These are phyloP conservation scores for Apaloderma vittatum DNA, from an alignment of 2,113 vertebrate species.

Conservation along the genomic window DNA sequence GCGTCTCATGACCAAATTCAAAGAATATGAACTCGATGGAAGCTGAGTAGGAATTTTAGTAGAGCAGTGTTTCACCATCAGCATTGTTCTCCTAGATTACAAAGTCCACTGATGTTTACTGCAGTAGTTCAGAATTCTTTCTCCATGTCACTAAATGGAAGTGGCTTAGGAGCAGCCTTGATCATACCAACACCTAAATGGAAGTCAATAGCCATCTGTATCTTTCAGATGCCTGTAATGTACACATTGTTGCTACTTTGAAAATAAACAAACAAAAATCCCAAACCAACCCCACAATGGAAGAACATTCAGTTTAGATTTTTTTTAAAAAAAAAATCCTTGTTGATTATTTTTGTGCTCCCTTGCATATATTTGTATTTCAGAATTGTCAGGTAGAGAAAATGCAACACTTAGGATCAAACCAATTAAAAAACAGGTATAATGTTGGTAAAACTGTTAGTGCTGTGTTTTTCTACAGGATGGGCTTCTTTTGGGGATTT, in stretches of 20 bases:
- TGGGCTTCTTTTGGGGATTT: not conserved
- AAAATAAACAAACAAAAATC: not conserved
- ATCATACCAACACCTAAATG: not conserved
- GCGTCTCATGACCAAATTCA: not conserved
- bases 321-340: not conserved
- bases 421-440: not conserved
- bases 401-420: not conserved
- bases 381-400: not conserved
- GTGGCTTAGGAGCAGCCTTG: not conserved
- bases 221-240: not conserved
- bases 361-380: not conserved
- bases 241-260: not conserved
- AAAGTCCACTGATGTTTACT: not conserved
- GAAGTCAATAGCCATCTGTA: not conserved
- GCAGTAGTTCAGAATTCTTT: not conserved
- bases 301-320: not conserved
- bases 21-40: not conserved
- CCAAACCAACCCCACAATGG: not conserved
- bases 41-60: not conserved
- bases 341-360: not conserved
- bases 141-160: not conserved
- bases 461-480: not conserved
- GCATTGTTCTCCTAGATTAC: not conserved
- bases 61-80: not conserved
- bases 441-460: not conserved